These are phyloP conservation scores for Sebastes vulpes DNA, from an alignment of 2,797 vertebrate genomes.

Conservation along the genomic window DNA sequence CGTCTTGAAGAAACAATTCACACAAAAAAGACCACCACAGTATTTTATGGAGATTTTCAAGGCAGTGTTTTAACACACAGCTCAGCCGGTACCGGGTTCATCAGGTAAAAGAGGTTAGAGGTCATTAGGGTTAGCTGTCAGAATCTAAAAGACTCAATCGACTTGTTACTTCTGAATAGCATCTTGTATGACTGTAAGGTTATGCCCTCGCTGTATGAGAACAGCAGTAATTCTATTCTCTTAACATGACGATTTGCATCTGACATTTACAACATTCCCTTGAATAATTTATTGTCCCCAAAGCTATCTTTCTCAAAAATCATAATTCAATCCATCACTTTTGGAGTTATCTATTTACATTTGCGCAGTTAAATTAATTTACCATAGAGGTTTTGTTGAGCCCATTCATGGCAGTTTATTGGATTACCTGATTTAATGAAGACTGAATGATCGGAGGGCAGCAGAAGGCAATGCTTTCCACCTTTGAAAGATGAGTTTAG, in stretches of 20 bases:
- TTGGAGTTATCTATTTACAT: constrained; percentile 56
- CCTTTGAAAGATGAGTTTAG: constrained; percentile 60
- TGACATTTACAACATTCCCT: constrained; percentile 58
- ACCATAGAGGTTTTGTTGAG: constrained; percentile 52
- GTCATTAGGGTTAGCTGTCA: not conserved
- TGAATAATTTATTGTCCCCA: constrained; percentile 46
- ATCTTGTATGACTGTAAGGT: not conserved
- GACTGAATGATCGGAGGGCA: constrained; percentile 55
- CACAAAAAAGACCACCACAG: too few species aligned
- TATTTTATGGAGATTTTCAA: rapidly evolving
- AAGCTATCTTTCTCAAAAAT: constrained; percentile 29
- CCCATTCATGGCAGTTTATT: constrained; percentile 65
- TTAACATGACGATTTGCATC: constrained; percentile 42
- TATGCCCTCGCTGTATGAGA: constrained; percentile 9
- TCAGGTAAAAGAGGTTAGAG: not conserved
- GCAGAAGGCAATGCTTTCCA: constrained; percentile 42
- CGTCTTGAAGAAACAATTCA: too few species aligned
- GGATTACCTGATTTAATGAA: constrained; percentile 77
- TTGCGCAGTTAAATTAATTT: constrained; percentile 62
- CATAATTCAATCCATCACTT: constrained; percentile 46
- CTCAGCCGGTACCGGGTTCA: too few species aligned
- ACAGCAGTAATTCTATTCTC: not conserved
- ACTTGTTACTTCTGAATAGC: not conserved
- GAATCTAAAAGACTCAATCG: not conserved
- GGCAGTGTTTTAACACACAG: too few species aligned